Evolutionary conservation across 1,140 invertebrate species (phyloP), one percentile per base, ranked within the genome.

Genomic region (Macrocentrus cingulum): DNA sequence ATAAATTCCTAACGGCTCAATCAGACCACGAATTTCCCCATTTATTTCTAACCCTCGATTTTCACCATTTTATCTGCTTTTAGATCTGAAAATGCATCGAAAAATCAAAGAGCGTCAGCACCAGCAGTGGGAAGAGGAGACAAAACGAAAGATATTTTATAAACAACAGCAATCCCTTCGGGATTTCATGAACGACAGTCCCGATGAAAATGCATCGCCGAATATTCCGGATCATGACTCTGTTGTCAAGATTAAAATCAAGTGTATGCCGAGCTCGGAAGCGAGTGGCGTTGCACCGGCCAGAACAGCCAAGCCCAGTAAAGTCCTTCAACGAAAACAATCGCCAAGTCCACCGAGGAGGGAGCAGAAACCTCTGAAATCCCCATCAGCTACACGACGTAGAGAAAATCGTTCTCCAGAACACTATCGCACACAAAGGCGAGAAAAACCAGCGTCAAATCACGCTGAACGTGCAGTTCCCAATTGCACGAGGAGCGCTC

Each of bases 51-150:
- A 55, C 20, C 4, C 13, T 19, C 23, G 34, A 22, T 39, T 5
- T 2, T 57, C 37, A 18, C 13, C 8, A 50, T 46, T 61, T 63
- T 37, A 39, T 7, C 23, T 56, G 5, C 4, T 19, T 56, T 5
- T 25, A 79, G 77, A 78, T 63, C 66, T 79, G 19, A 79, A 79
- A 44, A 23, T 75, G 4, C 72, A 76, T 2, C 67, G 69, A 45
- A 79, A 79, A 59, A 65, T 77, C 25, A 78, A 74, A 53, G 67
- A 77, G 22, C 66, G 56, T 13, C 68, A 77, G 29, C 66, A 54
- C 23, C 53, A 71, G 44, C 65, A 70, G 37, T 69, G 69, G 56
- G 76, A 71, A 55, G 68, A 76, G 36, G 66, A 72, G 44, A 68
- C 64, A 4, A 72, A 67, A 42, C 61, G 54, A 15, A 78, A 72